A percentile compares a stretch with the other conserved stretches of the same genome.
These are phyloP conservation scores for Allolobophora icterica DNA, from an alignment of 2,888 invertebrate genomes.

Conservation along the genomic window DNA sequence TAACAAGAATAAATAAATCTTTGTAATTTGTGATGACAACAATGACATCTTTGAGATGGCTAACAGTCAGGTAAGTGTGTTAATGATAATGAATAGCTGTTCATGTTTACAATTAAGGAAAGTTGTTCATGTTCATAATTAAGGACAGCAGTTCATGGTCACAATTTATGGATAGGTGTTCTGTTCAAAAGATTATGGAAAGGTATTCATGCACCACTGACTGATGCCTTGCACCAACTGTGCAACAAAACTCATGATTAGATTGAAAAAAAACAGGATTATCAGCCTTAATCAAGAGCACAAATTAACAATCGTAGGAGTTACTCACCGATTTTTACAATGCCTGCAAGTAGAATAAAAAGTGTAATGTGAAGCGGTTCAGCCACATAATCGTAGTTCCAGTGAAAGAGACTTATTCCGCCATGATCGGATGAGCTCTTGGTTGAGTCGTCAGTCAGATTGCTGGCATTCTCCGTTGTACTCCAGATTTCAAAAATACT, in stretches of 20 bases:
- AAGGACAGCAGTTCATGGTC: background rate
- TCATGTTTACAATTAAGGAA: no score
- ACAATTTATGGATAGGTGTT: background rate
- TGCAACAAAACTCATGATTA: background rate
- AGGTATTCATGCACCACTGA: background rate
- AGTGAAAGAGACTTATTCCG: slow-evolving; percentile 58
- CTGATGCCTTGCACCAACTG: background rate
- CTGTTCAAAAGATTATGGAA: background rate
- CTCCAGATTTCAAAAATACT: background rate
- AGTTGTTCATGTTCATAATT: no score
- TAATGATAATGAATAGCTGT: no score
- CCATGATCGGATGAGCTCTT: background rate
- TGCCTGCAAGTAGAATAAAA: slow-evolving; percentile 54
- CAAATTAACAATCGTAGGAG: background rate
- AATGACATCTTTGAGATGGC: no score
- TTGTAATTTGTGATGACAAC: no score
- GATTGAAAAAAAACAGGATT: background rate
- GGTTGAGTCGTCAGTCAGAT: background rate
- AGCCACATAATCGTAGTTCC: slow-evolving; percentile 64
- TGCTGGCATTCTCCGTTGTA: background rate
- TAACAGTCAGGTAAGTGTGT: no score
- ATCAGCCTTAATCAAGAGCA: background rate
- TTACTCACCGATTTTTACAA: slow-evolving; percentile 13
- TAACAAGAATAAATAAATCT: no score
- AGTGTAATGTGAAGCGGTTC: slow-evolving; percentile 63